Base-by-base conservation (phyloP, 2,888 invertebrate species). In the Eupsilia transversa region DNA sequence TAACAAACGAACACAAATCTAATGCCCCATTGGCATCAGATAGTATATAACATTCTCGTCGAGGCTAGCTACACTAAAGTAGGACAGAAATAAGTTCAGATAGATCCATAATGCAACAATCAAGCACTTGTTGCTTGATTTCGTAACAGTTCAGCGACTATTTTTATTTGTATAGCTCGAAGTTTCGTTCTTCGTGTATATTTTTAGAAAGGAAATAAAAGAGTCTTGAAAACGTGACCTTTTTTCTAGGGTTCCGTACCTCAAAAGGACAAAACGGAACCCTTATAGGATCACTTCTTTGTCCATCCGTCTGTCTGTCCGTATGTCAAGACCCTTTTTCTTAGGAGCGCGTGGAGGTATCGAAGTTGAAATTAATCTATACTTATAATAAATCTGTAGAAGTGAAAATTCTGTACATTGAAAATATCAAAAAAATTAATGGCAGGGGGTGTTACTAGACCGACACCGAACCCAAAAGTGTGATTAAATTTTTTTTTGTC, bases 21-120 rank as follows among this genome's bases (percentile, higher is more conserved):
- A 79, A 74, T 54, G 49, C 12, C 17, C 43, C 17, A 43, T 17
- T 43, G 54, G 46, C 60, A 69, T 66, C 30, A 23, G 35, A 33
- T 76, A 52, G 52, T 30, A 72, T 57, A 60, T 69, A 79, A 64
- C 65, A 79, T 59, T 72, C 41, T 35, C 2, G 43, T 57, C 65
- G 57, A 84, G 65, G 43, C 60, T 80, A 66, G 64, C 30, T 54
- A 59, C 67, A 41, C 57, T 33, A 60, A 86, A 79, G 71, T 74
- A 68, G 86, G 78, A 61, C 82, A 85, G 54, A 82, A 64, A 68
- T 85, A 77, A 59, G 49, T 78, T 66, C 46, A 65, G 68, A 84
- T 71, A 80, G 49, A 74, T 80, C 20, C 33, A 69, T 66, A 75
- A 66, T 76, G 77, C 61, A 69, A 76, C n/a, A 65, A 73, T 69